Evolutionary conservation across 2,113 vertebrate species (phyloP), one percentile per base, ranked within the genome.

Genomic region (Osmerus mordax): DNA sequence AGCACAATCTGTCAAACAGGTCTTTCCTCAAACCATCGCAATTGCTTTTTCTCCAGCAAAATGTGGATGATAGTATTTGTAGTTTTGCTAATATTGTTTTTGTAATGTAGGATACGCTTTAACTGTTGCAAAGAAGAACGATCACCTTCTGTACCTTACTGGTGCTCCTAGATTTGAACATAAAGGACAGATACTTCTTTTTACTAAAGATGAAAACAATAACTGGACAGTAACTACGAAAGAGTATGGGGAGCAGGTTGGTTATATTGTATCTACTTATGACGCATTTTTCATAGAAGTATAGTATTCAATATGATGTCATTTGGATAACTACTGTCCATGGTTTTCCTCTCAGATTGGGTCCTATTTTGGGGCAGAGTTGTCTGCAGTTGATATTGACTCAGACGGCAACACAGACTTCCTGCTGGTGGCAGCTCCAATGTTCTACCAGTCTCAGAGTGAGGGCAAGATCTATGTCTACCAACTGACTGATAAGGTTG

Each of bases 311-410:
- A 19, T 6, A 1, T 11, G n/a, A 18, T 32, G 16, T 47, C 2
- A 2, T 77, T 8, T n/a, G 13, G 66, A 3, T 64, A 51, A 11
- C 66, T 61, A 1, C 53, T 54, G 53, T 14, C 12, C 13, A 11
- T 23, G 23, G 21, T 25, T 14, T 62, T 28, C 3, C 47, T 62
- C 82, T 65, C 81, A 96, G 95, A 87, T 95, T 5, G 95, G 95
- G 18, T 95, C 94, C 23, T 95, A 94, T 81, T 96, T 96, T 52
- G 95, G 95, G 6, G 91, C 87, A 1, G 93, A 92, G 71, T 75
- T 96, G 36, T 93, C 93, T 70, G 78, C 91, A 1, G 0, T 94
- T 9, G 95, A 96, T 8, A 1, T 94, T 6, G 73, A 94, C 60
- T 89, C 85, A 15, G 89, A 96, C 14, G 80, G 80, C 0, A 71